These are phyloP conservation scores for Herpetotheres cachinnans DNA, from an alignment of 2,113 vertebrate genomes.

Conservation along the genomic window DNA sequence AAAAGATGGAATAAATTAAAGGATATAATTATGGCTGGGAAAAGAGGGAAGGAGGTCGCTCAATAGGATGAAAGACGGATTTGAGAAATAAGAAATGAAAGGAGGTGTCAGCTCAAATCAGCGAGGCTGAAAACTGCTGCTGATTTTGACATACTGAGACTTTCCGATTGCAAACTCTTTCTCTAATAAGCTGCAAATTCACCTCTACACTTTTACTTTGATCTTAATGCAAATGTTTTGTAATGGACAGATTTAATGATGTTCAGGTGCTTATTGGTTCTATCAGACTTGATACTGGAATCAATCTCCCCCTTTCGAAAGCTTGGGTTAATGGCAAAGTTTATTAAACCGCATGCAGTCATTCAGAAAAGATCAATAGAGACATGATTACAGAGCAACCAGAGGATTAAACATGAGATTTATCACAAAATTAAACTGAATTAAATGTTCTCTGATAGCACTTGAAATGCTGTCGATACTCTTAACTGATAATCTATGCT, in stretches of 20 bases:
- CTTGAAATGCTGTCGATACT: conserved; percentile 76
- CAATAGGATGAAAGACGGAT: not conserved
- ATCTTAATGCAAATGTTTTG: conserved; percentile 53
- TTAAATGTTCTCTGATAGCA: conserved; percentile 78
- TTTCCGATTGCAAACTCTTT: not conserved
- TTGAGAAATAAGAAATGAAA: conserved; percentile 61
- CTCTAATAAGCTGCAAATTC: conserved; percentile 37
- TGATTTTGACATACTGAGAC: conserved; percentile 40
- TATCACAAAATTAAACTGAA: conserved; percentile 82
- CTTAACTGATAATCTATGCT: conserved; percentile 77
- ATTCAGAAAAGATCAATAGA: conserved; percentile 79
- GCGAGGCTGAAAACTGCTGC: conserved; percentile 15
- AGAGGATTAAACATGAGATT: conserved; percentile 79
- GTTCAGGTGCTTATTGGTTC: conserved; percentile 64
- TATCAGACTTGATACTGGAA: conserved; percentile 65
- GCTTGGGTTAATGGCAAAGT: conserved; percentile 72
- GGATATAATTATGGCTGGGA: conserved; percentile 10
- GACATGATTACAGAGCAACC: conserved; percentile 78
- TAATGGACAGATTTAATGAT: conserved; percentile 62
- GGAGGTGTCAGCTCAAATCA: conserved; percentile 36
- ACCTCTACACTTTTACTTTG: conserved; percentile 8
- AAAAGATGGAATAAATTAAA: conserved; percentile 47
- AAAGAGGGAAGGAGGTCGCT: not conserved
- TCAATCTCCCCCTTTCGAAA: conserved; percentile 69
- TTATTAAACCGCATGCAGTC: conserved; percentile 78